Percentiles rank a stretch among this genome's conserved stretches.
These are phyloP conservation scores for Scaeva pyrastri DNA, from an alignment of 2,888 invertebrate genomes.

Conservation along the genomic window DNA sequence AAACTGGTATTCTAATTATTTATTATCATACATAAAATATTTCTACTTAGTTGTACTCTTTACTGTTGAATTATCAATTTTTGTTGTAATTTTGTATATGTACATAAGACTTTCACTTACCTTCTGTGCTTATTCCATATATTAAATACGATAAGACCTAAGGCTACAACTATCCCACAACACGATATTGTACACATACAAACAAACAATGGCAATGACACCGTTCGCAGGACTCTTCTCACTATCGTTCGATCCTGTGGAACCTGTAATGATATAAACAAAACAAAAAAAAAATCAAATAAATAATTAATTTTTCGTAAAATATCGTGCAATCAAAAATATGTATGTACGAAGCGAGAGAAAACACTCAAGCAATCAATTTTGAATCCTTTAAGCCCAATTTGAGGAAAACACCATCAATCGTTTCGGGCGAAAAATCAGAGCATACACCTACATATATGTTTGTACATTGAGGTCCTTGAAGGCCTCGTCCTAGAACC, in stretches of 20 bases:
- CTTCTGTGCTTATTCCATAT: conserved; percentile 95
- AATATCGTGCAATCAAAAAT: neutral
- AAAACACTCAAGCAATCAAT: conserved; percentile 45
- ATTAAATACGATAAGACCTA: conserved; percentile 95
- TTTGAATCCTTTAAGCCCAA: conserved; percentile 28
- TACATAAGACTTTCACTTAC: conserved; percentile 85
- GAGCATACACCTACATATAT: too few relatives aligned
- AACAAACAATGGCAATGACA: conserved; percentile 95
- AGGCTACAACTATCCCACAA: conserved; percentile 93
- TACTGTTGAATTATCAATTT: too few relatives aligned
- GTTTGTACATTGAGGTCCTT: conserved; percentile 1
- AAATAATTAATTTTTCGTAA: conserved; percentile 14
- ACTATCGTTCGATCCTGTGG: conserved; percentile 98
- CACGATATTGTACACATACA: conserved; percentile 96
- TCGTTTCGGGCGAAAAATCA: conserved; percentile 38
- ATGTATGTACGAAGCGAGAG: neutral
- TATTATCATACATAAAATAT: too few relatives aligned
- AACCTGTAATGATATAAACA: conserved; percentile 86
- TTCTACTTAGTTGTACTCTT: too few relatives aligned
- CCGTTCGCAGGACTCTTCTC: conserved; percentile 91
- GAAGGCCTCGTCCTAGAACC: neutral
- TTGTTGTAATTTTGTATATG: too few relatives aligned
- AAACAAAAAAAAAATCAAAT: conserved; percentile 10
- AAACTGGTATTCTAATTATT: too few relatives aligned
- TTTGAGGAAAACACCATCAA: conserved; percentile 52